Evolutionary conservation across 2,797 vertebrate species (phyloP).

Genomic region (Notolepis coatsorum): DNA sequence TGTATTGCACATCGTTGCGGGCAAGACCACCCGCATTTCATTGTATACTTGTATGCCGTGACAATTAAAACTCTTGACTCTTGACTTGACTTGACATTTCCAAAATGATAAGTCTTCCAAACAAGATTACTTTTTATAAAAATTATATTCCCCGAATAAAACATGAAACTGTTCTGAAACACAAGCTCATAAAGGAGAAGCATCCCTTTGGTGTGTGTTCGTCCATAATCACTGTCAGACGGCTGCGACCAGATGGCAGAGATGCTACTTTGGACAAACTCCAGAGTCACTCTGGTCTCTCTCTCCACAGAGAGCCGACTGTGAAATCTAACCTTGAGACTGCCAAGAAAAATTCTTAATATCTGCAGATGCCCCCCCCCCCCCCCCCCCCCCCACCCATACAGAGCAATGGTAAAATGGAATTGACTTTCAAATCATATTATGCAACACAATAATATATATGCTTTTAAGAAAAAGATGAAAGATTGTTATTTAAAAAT

Average conservation of each 20-base stretch:
- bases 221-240: conserved; percentile 63
- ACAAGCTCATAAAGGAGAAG: conserved; percentile 46
- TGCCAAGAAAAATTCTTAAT: conserved; percentile 45
- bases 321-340: conserved; percentile 68
- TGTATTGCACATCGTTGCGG: too few relatives aligned
- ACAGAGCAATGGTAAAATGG: too few relatives aligned
- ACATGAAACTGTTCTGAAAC: conserved; percentile 41
- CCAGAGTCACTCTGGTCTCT: conserved; percentile 62
- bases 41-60: too few relatives aligned
- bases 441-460: too few relatives aligned
- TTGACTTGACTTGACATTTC: too few relatives aligned
- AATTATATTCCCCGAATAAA: conserved; percentile 43
- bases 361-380: conserved; percentile 39
- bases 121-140: background rate
- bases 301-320: conserved; percentile 56
- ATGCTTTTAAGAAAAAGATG: too few relatives aligned
- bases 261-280: conserved; percentile 67
- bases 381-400: too few relatives aligned
- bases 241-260: conserved; percentile 76
- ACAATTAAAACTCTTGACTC: too few relatives aligned
- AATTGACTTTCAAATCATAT: too few relatives aligned
- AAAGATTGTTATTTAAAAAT: too few relatives aligned
- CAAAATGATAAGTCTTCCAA: background rate
- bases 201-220: conserved; percentile 57
- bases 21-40: too few relatives aligned